Base-by-base conservation (phyloP, 1,140 invertebrate species). In the Drosophila sturtevanti region DNA sequence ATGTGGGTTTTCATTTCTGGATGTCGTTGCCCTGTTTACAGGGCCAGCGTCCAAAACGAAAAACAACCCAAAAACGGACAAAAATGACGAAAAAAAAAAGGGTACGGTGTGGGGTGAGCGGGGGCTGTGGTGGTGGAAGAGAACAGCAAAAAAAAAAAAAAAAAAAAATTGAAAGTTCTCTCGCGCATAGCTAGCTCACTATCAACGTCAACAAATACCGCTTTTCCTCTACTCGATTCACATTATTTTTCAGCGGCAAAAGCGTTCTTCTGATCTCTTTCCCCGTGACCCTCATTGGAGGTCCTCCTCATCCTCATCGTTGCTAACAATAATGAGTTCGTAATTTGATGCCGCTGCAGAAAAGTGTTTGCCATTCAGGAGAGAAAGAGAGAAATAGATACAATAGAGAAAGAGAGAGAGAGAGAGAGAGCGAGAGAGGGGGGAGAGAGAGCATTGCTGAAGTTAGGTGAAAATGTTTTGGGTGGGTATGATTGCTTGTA, bases 301-400 rank as follows among this genome's bases (percentile, higher is more conserved):
- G 79, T 31, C 63, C 22, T 21, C 18, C 14, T 44, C 60, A 89
- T 90, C 7, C 3, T 31, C 78, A 72, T 80, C 80, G 85, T 89
- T 63, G 70, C 85, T 79, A 86, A 86, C 82, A 82, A 86, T 86
- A 86, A 86, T 86, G 82, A 86, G 82, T 86, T 86, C 82, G 82
- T 86, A 86, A 86, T 86, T 86, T 86, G 82, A 86, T 86, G 82
- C 72, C 79, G 84, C 66, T 82, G 84, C 82, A 87, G 68, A 86
- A 86, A 87, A 85, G 73, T 54, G 72, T 55, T n/a, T 70, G 71
- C 63, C 41, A 31, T 31, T 6, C 27, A 6, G 27, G 14, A 44
- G 41, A 16, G 14, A 59, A 44, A 52, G 59, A 63, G 62, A 82
- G 60, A n/a, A 4, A 18, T n/a, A n/a, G n/a, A n/a, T n/a, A n/a